A percentile compares a stretch with the other conserved stretches of the same genome.
Evolutionary conservation across 2,888 invertebrate species (phyloP).

Genomic region (Physocephala rufipes): DNA sequence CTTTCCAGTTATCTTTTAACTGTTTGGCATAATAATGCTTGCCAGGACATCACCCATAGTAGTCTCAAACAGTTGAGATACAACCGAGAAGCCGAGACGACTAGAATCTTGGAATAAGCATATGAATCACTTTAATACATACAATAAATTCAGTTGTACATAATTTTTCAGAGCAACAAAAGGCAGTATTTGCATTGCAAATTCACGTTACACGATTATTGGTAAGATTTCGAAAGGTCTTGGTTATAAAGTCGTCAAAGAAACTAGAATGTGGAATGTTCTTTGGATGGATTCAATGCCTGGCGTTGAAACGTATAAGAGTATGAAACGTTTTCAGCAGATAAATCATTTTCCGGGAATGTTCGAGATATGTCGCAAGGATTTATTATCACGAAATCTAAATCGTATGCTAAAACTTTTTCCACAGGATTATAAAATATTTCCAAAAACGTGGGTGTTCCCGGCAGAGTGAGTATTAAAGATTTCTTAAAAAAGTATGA

Average conservation of each 20-base stretch:
- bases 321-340: constrained; percentile 91
- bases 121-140: neutral
- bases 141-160: neutral
- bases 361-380: constrained; percentile 89
- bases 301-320: constrained; percentile 85
- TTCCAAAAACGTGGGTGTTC: constrained; percentile 93
- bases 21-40: too few species aligned
- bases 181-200: constrained; percentile 59
- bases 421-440: constrained; percentile 90
- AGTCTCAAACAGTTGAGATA: too few species aligned
- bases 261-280: constrained; percentile 87
- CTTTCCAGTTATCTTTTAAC: too few species aligned
- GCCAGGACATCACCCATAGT: too few species aligned
- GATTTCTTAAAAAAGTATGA: neutral
- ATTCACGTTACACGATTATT: constrained; percentile 59
- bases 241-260: constrained; percentile 70
- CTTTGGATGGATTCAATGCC: constrained; percentile 90
- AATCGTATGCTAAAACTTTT: constrained; percentile 89
- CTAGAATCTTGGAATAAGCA: too few species aligned
- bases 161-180: constrained; percentile 50
- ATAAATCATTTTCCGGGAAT: constrained; percentile 95
- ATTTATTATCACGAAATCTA: constrained; percentile 86
- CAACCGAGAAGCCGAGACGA: too few species aligned
- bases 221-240: constrained; percentile 59
- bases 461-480: constrained; percentile 81